Evolutionary conservation across 2,113 vertebrate genomes (phyloP), one percentile per base, ranked within the genome.

Genomic region (Mastomys coucha): DNA sequence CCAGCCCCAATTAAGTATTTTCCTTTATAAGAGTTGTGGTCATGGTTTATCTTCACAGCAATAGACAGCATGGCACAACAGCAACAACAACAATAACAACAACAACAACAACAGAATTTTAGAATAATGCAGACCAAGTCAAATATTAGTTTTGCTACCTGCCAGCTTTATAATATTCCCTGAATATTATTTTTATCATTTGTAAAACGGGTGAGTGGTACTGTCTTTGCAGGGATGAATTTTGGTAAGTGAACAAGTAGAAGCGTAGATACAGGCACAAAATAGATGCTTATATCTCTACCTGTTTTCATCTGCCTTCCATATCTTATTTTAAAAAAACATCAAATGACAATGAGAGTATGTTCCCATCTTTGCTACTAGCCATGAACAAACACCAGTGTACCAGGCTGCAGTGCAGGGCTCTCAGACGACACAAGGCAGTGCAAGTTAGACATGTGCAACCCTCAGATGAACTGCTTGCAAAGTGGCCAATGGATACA

Each of bases 61-160:
- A 73, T n/a, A 73, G 72, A 73, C n/a, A 73, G 60, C 86, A 65
- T 13, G n/a, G 28, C 36, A 53, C 17, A 91, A n/a, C 14, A 92
- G 86, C 75, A 73, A 39, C n/a, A 75, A 42, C 17, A 72, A 7
- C 36, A 72, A 16, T 13, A 16, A 7, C 69, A 67, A 28, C 10
- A 31, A 67, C 26, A 75, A 93, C 86, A 76, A 56, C 78, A 85
- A 63, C 42, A 69, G 49, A 80, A 76, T 51, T 94, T 70, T 72
- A 24, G 31, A 88, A 22, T 39, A 22, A 92, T 92, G 16, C 12
- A 88, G 42, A 77, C 0, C 2, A 56, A 77, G 65, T 92, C 16
- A 82, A 82, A 94, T 81, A 17, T 49, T 93, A n/a, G 49, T 63
- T 93, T 93, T 89, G 73, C 51, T n/a, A 85, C 22, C 69, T 42